Evolutionary conservation across 2,797 vertebrate genomes (phyloP).

Genomic region (Karalla daura): DNA sequence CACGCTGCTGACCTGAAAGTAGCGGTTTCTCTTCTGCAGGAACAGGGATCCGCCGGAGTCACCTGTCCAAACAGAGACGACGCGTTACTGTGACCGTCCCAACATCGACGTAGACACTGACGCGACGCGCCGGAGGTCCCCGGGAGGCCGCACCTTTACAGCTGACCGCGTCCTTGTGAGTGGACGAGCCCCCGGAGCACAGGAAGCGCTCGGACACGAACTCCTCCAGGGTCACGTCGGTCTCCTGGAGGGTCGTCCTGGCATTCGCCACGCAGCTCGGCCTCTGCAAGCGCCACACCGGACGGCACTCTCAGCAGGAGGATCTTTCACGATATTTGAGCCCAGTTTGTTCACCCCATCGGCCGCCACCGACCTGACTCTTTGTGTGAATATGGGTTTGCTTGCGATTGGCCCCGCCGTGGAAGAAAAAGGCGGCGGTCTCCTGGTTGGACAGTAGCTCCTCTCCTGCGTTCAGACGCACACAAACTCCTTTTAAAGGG

Average conservation of each 20-base stretch:
- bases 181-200: slow-evolving; percentile 75
- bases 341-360: too few species aligned
- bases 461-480: slow-evolving; percentile 77
- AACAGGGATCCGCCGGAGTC: slow-evolving; percentile 85
- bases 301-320: too few species aligned
- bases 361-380: slow-evolving; percentile 74
- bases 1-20: slow-evolving; percentile 77
- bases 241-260: slow-evolving; percentile 35
- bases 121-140: too few species aligned
- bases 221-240: slow-evolving; percentile 73
- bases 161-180: slow-evolving; percentile 48
- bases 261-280: slow-evolving; percentile 72
- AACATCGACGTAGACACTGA: too few species aligned
- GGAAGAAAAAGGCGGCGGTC: slow-evolving; percentile 80
- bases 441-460: slow-evolving; percentile 73
- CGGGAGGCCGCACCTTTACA: slow-evolving; percentile 78
- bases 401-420: slow-evolving; percentile 51
- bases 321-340: too few species aligned
- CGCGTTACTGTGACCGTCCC: background rate
- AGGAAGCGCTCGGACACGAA: slow-evolving; percentile 76
- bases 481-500: background rate
- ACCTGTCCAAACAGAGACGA: slow-evolving; percentile 58
- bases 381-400: slow-evolving; percentile 81
- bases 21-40: slow-evolving; percentile 76
- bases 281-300: slow-evolving; percentile 67